Percentiles rank a stretch among this genome's conserved stretches.
Evolutionary conservation across 2,797 vertebrate genomes (phyloP).

Genomic region (Clarias fuscus): DNA sequence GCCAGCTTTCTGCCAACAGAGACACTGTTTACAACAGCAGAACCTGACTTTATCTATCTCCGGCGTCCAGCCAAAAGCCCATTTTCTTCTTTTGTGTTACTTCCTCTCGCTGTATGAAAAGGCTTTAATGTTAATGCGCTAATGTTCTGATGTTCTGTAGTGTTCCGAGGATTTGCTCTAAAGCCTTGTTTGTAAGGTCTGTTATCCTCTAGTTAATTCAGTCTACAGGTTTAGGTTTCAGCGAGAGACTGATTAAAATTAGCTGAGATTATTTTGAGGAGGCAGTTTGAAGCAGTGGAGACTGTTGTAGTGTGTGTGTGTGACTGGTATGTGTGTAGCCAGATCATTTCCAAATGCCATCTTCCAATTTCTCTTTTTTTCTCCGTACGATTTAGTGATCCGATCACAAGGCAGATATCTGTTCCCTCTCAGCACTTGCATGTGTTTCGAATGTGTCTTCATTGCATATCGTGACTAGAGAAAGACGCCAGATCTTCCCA

Average conservation of each 20-base stretch:
- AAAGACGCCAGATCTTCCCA: constrained; percentile 10
- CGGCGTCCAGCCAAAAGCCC: constrained; percentile 54
- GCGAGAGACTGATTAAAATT: constrained; percentile 49
- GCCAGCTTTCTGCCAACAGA: constrained; percentile 49
- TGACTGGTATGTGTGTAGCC: constrained; percentile 19
- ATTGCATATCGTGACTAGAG: not conserved
- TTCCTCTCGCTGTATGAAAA: constrained; percentile 43
- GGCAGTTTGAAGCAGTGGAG: constrained; percentile 39
- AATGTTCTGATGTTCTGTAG: constrained; percentile 49
- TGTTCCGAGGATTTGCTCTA: constrained; percentile 49
- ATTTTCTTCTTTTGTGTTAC: constrained; percentile 43
- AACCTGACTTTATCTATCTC: constrained; percentile 54
- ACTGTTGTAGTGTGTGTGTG: constrained; percentile 12
- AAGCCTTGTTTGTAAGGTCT: constrained; percentile 14
- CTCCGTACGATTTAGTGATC: not conserved
- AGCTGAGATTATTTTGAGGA: constrained; percentile 53
- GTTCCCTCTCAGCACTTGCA: not conserved
- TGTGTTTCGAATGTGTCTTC: not conserved
- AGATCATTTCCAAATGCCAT: constrained; percentile 16
- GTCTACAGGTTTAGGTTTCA: constrained; percentile 45
- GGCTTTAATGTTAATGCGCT: constrained; percentile 52
- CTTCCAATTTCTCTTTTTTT: constrained; percentile 13
- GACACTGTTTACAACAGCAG: constrained; percentile 52
- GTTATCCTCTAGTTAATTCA: not conserved
- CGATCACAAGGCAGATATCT: not conserved